phyloP scores from a whole-genome alignment of 2,113 vertebrate species.

The Corydoras sp. region DNA sequence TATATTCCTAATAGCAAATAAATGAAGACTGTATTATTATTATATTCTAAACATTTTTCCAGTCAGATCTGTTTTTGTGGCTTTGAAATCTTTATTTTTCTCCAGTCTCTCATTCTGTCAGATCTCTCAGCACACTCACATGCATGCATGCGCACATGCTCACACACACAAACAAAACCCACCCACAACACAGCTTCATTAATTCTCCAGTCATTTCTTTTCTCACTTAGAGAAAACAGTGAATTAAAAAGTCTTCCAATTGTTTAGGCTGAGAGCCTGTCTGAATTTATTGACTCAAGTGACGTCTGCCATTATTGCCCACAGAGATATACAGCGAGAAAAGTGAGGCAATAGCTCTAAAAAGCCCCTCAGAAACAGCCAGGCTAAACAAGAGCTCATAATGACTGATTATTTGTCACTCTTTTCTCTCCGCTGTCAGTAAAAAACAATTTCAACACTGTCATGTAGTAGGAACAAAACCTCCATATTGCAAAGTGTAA shows the following conservation, averaged over 20 bases:
- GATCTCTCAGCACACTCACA: background rate
- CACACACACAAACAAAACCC: background rate
- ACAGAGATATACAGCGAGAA: conserved; percentile 30
- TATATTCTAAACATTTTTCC: no score
- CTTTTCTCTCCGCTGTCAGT: conserved; percentile 21
- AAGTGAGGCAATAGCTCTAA: conserved; percentile 32
- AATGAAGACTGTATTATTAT: no score
- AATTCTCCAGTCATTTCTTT: conserved; percentile 16
- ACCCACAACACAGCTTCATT: background rate
- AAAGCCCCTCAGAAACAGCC: conserved; percentile 20
- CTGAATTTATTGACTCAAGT: conserved; percentile 37
- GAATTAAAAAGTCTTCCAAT: conserved; percentile 5
- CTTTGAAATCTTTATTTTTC: conserved; percentile 4
- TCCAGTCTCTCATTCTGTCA: conserved; percentile 7
- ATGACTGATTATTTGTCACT: conserved; percentile 9
- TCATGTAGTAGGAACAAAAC: background rate
- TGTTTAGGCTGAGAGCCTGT: conserved; percentile 30
- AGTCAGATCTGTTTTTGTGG: no score
- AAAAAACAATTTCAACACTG: conserved; percentile 21
- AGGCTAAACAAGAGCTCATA: conserved; percentile 24
- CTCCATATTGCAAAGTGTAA: background rate
- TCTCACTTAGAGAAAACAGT: conserved; percentile 9
- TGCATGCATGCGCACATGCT: background rate
- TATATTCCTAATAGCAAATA: no score
- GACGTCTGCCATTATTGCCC: conserved; percentile 32